phyloP scores from a whole-genome alignment of 2,797 vertebrate genomes.

The Paguma larvata region DNA sequence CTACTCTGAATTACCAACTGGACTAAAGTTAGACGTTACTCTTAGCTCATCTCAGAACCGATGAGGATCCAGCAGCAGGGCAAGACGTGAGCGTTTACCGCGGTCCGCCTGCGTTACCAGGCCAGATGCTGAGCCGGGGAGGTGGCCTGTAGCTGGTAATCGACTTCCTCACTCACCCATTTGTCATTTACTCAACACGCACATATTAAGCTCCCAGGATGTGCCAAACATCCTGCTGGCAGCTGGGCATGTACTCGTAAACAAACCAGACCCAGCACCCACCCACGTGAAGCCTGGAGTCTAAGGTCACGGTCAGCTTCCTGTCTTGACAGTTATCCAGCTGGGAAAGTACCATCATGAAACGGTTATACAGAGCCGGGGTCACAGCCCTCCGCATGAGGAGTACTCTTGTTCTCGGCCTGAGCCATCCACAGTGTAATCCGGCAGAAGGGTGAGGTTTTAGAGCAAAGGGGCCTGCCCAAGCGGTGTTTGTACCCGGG shows the following conservation, averaged over 20 bases:
- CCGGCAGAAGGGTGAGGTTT: not conserved
- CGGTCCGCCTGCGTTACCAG: accelerated
- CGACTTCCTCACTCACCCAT: accelerated
- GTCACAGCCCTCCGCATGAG: accelerated
- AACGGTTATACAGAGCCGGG: accelerated
- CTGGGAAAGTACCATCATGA: accelerated
- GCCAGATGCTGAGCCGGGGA: not conserved
- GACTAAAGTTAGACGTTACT: not conserved
- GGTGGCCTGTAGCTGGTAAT: not conserved
- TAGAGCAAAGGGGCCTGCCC: too few relatives aligned
- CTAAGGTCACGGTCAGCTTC: not conserved
- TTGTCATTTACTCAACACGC: not conserved
- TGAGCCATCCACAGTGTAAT: accelerated
- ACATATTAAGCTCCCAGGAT: not conserved
- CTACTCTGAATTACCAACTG: not conserved
- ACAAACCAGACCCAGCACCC: not conserved
- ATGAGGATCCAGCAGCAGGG: not conserved
- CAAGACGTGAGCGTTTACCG: accelerated
- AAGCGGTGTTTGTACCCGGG: accelerated
- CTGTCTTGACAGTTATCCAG: not conserved
- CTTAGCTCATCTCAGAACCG: not conserved
- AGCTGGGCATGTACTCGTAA: not conserved
- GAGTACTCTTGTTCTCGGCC: not conserved
- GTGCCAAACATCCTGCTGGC: not conserved
- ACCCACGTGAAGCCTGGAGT: not conserved